These are phyloP conservation scores for Kryptolebias ocellatus DNA, from an alignment of 2,797 vertebrate genomes.

Conservation along the genomic window DNA sequence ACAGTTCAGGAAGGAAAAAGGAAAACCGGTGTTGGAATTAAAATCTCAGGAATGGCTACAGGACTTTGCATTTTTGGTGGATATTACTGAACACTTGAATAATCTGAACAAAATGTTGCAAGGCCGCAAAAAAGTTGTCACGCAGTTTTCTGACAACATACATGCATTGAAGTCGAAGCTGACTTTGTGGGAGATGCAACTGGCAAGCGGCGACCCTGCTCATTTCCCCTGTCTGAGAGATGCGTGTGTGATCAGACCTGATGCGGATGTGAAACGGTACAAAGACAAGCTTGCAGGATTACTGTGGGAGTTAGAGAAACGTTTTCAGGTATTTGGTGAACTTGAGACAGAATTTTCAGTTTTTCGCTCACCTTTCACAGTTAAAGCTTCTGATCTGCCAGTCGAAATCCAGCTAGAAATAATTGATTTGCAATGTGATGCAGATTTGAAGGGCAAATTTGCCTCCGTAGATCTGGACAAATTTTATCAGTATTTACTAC, in stretches of 20 bases:
- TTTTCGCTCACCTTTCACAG: constrained; percentile 21
- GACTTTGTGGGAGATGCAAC: constrained; percentile 16
- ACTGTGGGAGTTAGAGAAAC: constrained; percentile 34
- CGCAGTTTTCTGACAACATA: constrained; percentile 45
- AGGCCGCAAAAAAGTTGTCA: constrained; percentile 23
- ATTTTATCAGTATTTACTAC: constrained; percentile 10
- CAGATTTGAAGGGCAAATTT: constrained; percentile 9
- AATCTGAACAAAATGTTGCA: constrained; percentile 38
- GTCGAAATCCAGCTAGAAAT: constrained; percentile 29
- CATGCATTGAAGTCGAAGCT: constrained; percentile 36
- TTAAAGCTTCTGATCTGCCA: constrained; percentile 5
- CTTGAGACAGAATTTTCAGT: constrained; percentile 12
- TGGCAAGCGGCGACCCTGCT: not conserved
- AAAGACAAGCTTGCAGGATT: constrained; percentile 10
- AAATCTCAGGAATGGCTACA: constrained; percentile 4
- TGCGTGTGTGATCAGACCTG: not conserved
- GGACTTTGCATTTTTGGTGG: constrained; percentile 53
- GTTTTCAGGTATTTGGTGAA: constrained; percentile 15
- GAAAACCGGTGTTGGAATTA: constrained; percentile 3
- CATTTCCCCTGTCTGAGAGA: constrained; percentile 30
- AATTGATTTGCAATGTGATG: constrained; percentile 42
- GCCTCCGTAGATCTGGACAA: constrained; percentile 7
- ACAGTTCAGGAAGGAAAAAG: constrained; percentile 26
- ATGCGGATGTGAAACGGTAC: constrained; percentile 1
- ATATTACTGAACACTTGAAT: constrained; percentile 52